Evolutionary conservation across 2,888 invertebrate genomes (phyloP).

Genomic region (Unio pictorum): DNA sequence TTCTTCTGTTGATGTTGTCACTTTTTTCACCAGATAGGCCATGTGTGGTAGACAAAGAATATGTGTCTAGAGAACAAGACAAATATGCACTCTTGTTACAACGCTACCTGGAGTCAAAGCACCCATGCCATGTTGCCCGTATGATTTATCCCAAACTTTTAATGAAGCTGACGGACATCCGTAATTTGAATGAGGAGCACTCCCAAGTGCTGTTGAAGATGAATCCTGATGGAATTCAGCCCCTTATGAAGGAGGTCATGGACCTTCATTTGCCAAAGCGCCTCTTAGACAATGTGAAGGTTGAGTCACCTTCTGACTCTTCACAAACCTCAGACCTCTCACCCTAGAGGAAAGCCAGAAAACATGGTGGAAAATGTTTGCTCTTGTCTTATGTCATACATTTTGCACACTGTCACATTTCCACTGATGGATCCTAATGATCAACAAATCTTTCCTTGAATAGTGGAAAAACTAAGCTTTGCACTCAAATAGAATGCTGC

Average conservation of each 20-base stretch:
- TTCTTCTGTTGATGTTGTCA: conserved; percentile 92
- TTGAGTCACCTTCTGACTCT: too few relatives aligned
- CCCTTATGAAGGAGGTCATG: conserved; percentile 94
- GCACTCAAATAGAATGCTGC: too few relatives aligned
- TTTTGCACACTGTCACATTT: too few relatives aligned
- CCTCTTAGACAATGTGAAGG: too few relatives aligned
- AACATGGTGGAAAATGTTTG: too few relatives aligned
- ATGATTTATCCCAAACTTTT: conserved; percentile 77
- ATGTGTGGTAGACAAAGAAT: conserved; percentile 75
- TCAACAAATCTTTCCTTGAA: too few relatives aligned
- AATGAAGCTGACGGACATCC: conserved; percentile 91
- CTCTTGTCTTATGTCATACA: too few relatives aligned
- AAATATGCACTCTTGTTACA: conserved; percentile 68
- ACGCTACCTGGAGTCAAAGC: conserved; percentile 68
- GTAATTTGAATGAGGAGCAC: conserved; percentile 91
- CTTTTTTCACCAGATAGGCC: conserved; percentile 90
- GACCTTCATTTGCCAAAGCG: conserved; percentile 77
- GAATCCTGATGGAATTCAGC: conserved; percentile 93
- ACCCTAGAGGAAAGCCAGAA: too few relatives aligned
- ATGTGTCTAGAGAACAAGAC: conserved; percentile 69
- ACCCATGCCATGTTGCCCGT: conserved; percentile 58
- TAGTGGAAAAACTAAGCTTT: too few relatives aligned
- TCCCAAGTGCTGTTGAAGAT: conserved; percentile 94
- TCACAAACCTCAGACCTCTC: too few relatives aligned
- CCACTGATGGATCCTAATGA: too few relatives aligned